Evolutionary conservation across 2,797 vertebrate species (phyloP).

Genomic region (Cephalopachus bancanus): DNA sequence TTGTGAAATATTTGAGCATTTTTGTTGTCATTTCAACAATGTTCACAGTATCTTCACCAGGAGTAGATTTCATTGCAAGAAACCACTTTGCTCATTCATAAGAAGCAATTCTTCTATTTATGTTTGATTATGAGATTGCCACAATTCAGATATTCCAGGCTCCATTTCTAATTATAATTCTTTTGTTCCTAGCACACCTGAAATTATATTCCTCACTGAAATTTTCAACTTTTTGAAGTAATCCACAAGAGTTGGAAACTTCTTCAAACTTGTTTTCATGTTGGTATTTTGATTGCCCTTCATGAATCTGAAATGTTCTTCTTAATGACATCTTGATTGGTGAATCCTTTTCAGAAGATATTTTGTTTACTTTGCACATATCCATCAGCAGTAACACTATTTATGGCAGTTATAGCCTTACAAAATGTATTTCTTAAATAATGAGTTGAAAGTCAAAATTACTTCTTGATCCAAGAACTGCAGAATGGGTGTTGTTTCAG

Average conservation of each 20-base stretch:
- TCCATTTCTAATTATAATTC: not conserved
- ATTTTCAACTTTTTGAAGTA: not conserved
- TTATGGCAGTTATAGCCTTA: not conserved
- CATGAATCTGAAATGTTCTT: not conserved
- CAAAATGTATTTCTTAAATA: not conserved
- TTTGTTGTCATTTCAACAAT: not conserved
- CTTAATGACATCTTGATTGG: not conserved
- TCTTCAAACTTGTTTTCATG: not conserved
- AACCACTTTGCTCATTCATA: not conserved
- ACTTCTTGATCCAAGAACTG: not conserved
- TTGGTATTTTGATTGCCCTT: not conserved
- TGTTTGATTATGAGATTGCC: not conserved
- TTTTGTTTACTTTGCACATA: not conserved
- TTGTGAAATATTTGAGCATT: not conserved
- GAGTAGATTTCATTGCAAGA: not conserved
- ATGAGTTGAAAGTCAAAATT: not conserved
- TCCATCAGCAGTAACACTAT: not conserved
- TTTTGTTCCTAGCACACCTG: not conserved
- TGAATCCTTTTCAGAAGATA: not conserved
- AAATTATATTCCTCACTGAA: not conserved
- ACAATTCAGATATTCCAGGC: not conserved
- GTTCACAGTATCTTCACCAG: not conserved
- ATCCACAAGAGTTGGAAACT: not conserved
- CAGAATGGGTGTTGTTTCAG: not conserved
- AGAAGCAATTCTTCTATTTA: not conserved